Base-by-base conservation (phyloP, 2,888 invertebrate species). In the Listrodromus nycthemerus region DNA sequence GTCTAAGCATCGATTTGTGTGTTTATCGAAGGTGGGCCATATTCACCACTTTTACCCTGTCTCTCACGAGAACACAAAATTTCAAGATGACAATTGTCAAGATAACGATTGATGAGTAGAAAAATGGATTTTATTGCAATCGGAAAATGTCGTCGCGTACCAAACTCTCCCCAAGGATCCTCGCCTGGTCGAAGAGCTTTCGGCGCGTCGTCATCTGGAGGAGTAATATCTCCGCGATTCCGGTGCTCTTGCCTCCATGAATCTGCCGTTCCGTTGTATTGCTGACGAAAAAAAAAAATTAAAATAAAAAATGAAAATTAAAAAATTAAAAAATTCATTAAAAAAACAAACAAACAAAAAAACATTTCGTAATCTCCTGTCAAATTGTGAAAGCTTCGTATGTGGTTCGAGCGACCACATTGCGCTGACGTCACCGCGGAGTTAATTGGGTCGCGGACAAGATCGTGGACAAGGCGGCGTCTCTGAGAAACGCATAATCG, bases 261-360 rank as follows among this genome's bases (percentile, higher is more conserved):
- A 77, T 80, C 85, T 83, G 83, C 84, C 82, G 85, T 84, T 33
- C 52, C 58, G 76, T 86, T 86, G 76, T 80, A 75, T 83, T 86
- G 80, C 85, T 86, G 52, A 21, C 41, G 63, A 27, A 45, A 48
- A 71, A 48, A 79, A 75, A 24, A 48, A 55, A 21, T 58, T n/a
- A n/a, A n/a, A n/a, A n/a, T n/a, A n/a, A n/a, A n/a, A n/a, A n/a
- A n/a, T n/a, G 10, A 24, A 7, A 65, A n/a, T 63, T 1, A 61
- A 24, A 24, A 24, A 24, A 10, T 37, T n/a, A 19, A 27, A 73
- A 58, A 21, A n/a, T 33, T 7, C 33, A 33, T 33, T 33, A 37
- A 4, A 70, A 41, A 74, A 74, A 5, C 16, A 21, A 52, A 52
- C 7, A 27, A 6, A 63, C 19, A 13, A 19, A 24, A 7, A 30